Base-by-base conservation (phyloP, 2,113 vertebrate genomes). In the Lampris incognitus region DNA sequence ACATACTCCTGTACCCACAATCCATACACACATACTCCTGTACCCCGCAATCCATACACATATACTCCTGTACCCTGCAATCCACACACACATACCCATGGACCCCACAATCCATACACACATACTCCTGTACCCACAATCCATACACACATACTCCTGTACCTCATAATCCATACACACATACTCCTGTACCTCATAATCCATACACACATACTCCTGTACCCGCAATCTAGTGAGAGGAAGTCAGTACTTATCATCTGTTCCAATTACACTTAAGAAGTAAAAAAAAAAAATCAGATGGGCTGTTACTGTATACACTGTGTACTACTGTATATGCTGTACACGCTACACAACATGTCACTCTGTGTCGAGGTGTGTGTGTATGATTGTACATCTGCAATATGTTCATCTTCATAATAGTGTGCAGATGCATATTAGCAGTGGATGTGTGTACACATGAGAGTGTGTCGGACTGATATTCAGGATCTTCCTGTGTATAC, bases 191-290 rank as follows among this genome's bases (percentile, higher is more conserved):
- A 69, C 55, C 9, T n/a, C 57, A 50, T n/a, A 48, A 36, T 39
- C 49, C 54, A 24, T 24, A 56, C 46, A 36, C 57, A 58, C 55
- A 68, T 59, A 50, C 60, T 41, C 6, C 38, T 54, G 59, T 62
- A 11, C 37, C 3, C 41, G 10, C 63, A 69, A 37, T 9, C 39
- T 4, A 41, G 40, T 48, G 11, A 6, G 38, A 9, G 5, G 38
- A 11, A 61, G 62, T 87, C 71, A 51, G 55, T 88, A 68, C 68
- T 90, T 91, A 89, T 89, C 88, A 88, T 85, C 49, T 42, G 73
- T 60, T 76, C 75, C 54, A 10, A 69, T 74, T 74, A 66, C 74
- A 82, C 80, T 83, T 69, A 69, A 56, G 69, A 55, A 77, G 54
- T 60, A 55, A 41, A n/a, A 9, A 9, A 59, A 37, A 64, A 61